Base-by-base conservation (phyloP, 2,113 vertebrate species). In the Procavia capensis region DNA sequence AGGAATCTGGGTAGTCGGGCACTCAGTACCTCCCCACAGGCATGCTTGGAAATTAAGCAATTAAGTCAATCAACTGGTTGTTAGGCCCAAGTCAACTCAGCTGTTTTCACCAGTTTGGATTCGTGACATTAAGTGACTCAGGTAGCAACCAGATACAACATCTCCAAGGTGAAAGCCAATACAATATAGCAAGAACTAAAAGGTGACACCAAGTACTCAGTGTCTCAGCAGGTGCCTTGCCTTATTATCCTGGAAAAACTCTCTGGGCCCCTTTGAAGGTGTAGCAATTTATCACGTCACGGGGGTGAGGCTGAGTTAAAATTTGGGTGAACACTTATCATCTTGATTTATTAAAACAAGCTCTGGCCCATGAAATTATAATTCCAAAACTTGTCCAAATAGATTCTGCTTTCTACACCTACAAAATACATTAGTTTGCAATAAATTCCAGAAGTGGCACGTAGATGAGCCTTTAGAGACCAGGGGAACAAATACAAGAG, bases 241-340 rank as follows among this genome's bases (percentile, higher is more conserved):
- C 19, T 39, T 59, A 2, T 57, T 84, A 22, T 41, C 22, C 16
- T 41, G 76, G 70, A 19, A 61, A 54, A 63, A 54, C 5, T 1
- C 6, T 9, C 36, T 11, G 14, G 31, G 64, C 57, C 78, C 25
- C 29, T 57, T 84, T 43, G 57, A 63, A 54, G 45, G 31, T 14
- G 31, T 70, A 27, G 25, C 27, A 72, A 70, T 43, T 63, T 83
- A 79, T 59, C 47, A 85, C 70, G 45, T 75, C 63, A 70, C 36
- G 16, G 1, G 41, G 34, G 0, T 9, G 22, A 89, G 61, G 17
- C 24, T 72, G 24, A 68, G 63, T 39, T 34, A 81, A 64, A 85
- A 39, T 81, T 93, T 47, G 50, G 11, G 68, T 85, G 89, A 90
- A 89, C 16, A n/a, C 74, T 82, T 61, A 39, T 94, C 43, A 66